Percentiles rank a stretch among this genome's conserved stretches.
Conservation (phyloP, 2,797 vertebrate genomes). For the Platyrinchus mystaceus region DNA sequence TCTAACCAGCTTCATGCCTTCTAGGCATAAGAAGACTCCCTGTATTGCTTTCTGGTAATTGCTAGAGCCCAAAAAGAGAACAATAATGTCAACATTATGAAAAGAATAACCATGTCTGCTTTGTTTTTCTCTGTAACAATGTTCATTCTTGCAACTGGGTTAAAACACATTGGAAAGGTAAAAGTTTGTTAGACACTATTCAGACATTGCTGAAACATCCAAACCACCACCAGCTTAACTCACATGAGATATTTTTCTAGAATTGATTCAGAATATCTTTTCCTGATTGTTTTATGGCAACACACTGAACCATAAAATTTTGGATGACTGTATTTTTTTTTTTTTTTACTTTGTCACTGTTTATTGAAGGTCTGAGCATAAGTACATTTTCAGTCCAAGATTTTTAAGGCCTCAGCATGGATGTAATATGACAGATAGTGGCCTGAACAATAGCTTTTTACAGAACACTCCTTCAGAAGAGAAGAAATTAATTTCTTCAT, state of each 20-base stretch:
- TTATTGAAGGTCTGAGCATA: background rate
- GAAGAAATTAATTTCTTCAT: background rate
- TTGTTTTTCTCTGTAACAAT: background rate
- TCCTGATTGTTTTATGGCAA: background rate
- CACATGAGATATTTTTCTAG: background rate
- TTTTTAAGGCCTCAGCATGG: background rate
- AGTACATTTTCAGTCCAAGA: accelerated
- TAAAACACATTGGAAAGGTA: background rate
- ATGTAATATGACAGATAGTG: background rate
- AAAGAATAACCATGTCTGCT: background rate
- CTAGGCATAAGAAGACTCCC: background rate
- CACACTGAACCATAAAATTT: background rate
- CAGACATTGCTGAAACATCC: background rate
- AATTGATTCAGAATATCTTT: background rate
- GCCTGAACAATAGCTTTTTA: background rate
- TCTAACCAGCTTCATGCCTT: background rate
- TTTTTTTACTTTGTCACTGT: background rate
- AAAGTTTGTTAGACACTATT: background rate
- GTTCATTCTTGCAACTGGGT: background rate
- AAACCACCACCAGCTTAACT: background rate
- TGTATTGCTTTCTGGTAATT: background rate
- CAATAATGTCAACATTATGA: background rate
- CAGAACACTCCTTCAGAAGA: background rate
- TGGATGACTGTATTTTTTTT: background rate
- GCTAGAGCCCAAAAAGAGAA: background rate